These are phyloP conservation scores for Montipora efflorescens DNA, from an alignment of 64 coral and sea anemone genomes.

Conservation along the genomic window DNA sequence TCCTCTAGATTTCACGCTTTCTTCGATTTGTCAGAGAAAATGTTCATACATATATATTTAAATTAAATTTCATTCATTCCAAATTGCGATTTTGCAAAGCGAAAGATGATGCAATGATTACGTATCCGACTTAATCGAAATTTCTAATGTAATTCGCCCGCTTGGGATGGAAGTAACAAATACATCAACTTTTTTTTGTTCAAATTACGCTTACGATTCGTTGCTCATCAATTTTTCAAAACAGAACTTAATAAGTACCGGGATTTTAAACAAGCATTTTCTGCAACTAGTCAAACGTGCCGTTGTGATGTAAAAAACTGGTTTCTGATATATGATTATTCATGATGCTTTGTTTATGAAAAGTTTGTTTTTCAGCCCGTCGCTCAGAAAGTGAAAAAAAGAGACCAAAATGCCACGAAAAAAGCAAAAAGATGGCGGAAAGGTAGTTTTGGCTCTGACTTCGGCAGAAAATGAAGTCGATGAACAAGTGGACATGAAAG, in stretches of 20 bases:
- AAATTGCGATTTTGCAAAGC: background rate
- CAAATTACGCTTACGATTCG: too few species aligned
- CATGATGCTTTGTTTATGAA: background rate
- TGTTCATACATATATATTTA: too few species aligned
- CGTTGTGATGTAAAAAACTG: slow-evolving; percentile 15
- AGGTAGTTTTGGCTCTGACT: background rate
- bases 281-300: slow-evolving; percentile 16
- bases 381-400: background rate
- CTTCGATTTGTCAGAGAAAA: too few species aligned
- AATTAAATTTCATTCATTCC: too few species aligned
- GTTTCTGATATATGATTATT: slow-evolving; percentile 16
- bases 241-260: background rate
- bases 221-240: background rate
- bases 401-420: background rate
- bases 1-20: too few species aligned
- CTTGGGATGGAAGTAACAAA: too few species aligned
- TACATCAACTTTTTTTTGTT: too few species aligned
- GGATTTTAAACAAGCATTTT: background rate
- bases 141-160: background rate
- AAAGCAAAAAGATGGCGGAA: background rate
- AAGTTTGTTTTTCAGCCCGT: too few species aligned
- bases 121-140: background rate
- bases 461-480: background rate
- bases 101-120: slow-evolving; percentile 21
- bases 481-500: background rate